A percentile compares a stretch with the other conserved stretches of the same genome.
These are phyloP conservation scores for Malacosoma neustria DNA, from an alignment of 2,888 invertebrate species.

Conservation along the genomic window DNA sequence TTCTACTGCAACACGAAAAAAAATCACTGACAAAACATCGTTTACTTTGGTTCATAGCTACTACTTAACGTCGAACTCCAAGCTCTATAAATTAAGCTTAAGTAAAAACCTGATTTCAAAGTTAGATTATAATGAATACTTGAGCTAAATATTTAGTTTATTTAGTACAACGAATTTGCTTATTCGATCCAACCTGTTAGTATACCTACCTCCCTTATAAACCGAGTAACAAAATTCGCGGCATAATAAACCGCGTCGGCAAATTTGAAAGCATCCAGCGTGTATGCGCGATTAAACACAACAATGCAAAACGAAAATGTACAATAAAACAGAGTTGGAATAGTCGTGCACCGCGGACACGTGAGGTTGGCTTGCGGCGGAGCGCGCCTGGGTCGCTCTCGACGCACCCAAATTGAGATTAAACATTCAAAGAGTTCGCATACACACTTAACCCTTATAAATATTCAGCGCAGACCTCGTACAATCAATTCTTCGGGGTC, in stretches of 20 bases:
- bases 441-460: slow-evolving; percentile 73
- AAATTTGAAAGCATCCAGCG: neutral
- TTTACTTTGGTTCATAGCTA: no score
- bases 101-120: no score
- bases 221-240: neutral
- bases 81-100: no score
- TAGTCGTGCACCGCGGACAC: neutral
- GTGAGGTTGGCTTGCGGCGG: neutral
- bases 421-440: slow-evolving; percentile 71
- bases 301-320: neutral
- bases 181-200: no score
- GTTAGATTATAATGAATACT: no score
- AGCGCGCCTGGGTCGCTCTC: slow-evolving; percentile 6
- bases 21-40: no score
- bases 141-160: no score
- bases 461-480: slow-evolving; percentile 64
- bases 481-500: slow-evolving; percentile 67
- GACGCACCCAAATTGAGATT: slow-evolving; percentile 50
- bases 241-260: neutral
- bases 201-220: neutral
- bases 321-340: neutral
- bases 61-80: no score
- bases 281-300: neutral
- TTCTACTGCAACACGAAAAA: no score
- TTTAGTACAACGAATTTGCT: no score